These are phyloP conservation scores for Merodon equestris DNA, from an alignment of 2,888 invertebrate genomes.

Conservation along the genomic window DNA sequence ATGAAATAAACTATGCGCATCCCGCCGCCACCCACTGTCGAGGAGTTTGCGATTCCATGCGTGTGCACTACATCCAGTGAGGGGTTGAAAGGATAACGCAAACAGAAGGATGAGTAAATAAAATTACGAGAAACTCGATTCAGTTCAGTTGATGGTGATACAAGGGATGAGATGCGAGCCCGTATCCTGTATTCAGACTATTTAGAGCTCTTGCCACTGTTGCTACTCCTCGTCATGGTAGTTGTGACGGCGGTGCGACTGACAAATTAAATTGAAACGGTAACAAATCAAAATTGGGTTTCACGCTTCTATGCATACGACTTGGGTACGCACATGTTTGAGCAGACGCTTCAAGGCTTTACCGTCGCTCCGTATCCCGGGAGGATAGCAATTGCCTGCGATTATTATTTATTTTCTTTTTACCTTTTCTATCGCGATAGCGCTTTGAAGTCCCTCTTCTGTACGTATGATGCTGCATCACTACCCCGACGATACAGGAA, in stretches of 20 bases:
- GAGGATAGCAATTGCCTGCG: conserved; percentile 50
- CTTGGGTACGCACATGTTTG: conserved; percentile 25
- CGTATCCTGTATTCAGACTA: too few relatives aligned
- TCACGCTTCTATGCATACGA: conserved; percentile 40
- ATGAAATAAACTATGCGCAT: conserved; percentile 48
- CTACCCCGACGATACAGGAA: conserved; percentile 75
- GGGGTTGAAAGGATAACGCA: conserved; percentile 38
- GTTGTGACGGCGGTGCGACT: conserved; percentile 16
- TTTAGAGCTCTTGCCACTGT: background rate
- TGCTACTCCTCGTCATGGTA: too few relatives aligned
- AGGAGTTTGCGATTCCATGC: conserved; percentile 43
- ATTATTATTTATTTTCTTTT: conserved; percentile 23
- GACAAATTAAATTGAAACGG: conserved; percentile 63
- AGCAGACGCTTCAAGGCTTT: conserved; percentile 24
- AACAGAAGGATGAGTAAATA: conserved; percentile 53
- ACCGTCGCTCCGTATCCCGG: conserved; percentile 34
- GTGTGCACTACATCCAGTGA: conserved; percentile 41
- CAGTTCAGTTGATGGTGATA: too few relatives aligned
- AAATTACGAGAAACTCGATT: conserved; percentile 20
- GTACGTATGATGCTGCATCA: conserved; percentile 22
- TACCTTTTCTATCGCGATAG: conserved; percentile 22
- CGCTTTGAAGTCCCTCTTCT: conserved; percentile 49
- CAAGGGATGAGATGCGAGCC: too few relatives aligned
- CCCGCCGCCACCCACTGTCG: too few relatives aligned
- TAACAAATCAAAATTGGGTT: conserved; percentile 69